phyloP scores from a whole-genome alignment of 2,797 vertebrate species.

The Gephyroberyx darwinii region DNA sequence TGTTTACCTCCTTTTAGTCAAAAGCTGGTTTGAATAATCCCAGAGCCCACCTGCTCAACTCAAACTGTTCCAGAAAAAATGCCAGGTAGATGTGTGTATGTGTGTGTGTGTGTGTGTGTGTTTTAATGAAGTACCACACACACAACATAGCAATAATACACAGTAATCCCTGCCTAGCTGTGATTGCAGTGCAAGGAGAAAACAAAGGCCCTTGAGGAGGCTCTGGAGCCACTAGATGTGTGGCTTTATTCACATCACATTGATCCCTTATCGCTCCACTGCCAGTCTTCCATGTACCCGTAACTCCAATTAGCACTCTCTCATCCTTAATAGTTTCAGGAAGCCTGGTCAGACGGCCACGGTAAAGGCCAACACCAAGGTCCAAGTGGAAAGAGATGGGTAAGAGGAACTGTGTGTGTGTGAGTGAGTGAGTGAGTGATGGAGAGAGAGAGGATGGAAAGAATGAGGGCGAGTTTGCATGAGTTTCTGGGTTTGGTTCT shows the following conservation, averaged over 20 bases:
- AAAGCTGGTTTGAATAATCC: conserved; percentile 71
- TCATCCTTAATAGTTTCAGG: conserved; percentile 61
- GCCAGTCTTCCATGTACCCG: conserved; percentile 58
- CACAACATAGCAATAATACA: conserved; percentile 52
- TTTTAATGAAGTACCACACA: conserved; percentile 43
- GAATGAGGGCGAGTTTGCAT: background rate
- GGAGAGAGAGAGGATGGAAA: background rate
- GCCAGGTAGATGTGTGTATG: background rate
- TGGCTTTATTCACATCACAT: conserved; percentile 65
- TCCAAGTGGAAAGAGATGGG: conserved; percentile 27
- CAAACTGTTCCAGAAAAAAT: conserved; percentile 33
- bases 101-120: conserved; percentile 32
- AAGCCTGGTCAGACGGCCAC: conserved; percentile 57
- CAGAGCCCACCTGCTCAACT: conserved; percentile 61
- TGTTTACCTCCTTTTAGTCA: conserved; percentile 68
- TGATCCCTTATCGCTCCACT: conserved; percentile 63
- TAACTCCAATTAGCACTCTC: conserved; percentile 68
- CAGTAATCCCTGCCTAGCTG: conserved; percentile 47
- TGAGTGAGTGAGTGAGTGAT: conserved; percentile 1
- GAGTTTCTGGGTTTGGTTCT: background rate
- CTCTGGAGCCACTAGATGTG: conserved; percentile 56
- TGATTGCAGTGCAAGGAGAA: conserved; percentile 64
- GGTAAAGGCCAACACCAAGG: conserved; percentile 47
- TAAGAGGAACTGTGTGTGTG: conserved; percentile 22
- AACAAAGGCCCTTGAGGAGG: conserved; percentile 59